These are phyloP conservation scores for Megaceryle alcyon DNA, from an alignment of 2,797 vertebrate species.

Conservation along the genomic window DNA sequence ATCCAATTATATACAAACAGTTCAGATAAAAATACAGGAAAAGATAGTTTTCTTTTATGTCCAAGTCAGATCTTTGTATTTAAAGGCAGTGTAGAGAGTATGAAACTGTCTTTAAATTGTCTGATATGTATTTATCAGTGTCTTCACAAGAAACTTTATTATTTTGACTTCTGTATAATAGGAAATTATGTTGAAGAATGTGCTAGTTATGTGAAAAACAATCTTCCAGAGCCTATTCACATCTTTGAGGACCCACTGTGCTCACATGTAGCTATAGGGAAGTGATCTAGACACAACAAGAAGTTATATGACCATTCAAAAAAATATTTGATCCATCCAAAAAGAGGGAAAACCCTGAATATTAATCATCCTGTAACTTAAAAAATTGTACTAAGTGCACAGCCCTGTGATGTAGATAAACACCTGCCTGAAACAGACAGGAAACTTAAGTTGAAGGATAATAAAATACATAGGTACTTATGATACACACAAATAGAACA, in stretches of 20 bases:
- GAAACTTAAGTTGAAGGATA: background rate
- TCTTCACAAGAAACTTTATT: background rate
- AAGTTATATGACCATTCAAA: background rate
- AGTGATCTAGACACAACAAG: background rate
- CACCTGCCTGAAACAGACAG: background rate
- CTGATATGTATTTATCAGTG: background rate
- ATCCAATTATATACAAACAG: background rate
- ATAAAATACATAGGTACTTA: background rate
- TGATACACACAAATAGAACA: background rate
- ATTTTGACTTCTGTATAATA: background rate
- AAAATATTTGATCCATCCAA: background rate
- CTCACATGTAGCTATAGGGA: background rate
- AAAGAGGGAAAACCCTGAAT: background rate
- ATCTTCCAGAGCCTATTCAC: background rate
- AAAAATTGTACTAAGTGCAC: background rate
- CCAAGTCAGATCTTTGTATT: background rate
- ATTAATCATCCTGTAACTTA: background rate
- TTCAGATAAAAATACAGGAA: background rate
- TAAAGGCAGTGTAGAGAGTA: background rate
- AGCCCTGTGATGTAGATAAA: background rate
- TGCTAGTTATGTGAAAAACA: background rate
- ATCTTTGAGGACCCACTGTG: background rate
- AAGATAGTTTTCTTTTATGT: background rate
- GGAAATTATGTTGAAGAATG: background rate
- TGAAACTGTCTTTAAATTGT: background rate